Conservation (phyloP, 2,113 vertebrate species). For the Physeter macrocephalus region DNA sequence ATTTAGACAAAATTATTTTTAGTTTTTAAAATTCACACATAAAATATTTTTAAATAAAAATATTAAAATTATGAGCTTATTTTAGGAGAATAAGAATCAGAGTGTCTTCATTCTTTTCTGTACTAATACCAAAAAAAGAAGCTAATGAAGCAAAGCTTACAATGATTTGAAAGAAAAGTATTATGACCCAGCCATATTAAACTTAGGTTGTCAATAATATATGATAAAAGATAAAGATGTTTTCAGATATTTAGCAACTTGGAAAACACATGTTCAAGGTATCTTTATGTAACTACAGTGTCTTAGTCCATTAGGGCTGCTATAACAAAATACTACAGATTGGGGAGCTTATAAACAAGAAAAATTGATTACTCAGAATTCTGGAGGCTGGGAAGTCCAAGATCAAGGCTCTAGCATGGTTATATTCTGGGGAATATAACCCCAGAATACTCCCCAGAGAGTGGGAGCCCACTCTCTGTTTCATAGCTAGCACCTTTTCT, state of each 20-base stretch:
- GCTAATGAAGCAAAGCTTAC: not conserved
- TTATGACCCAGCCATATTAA: not conserved
- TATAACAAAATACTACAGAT: not conserved
- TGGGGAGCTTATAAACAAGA: not conserved
- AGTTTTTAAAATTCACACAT: not conserved
- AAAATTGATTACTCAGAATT: not conserved
- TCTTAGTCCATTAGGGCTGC: not conserved
- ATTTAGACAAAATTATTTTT: not conserved
- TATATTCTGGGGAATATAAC: not conserved
- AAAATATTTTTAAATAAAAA: not conserved
- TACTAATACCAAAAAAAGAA: not conserved
- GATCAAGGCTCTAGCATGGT: not conserved
- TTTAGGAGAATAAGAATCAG: not conserved
- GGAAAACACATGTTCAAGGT: not conserved
- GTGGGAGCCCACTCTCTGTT: not conserved
- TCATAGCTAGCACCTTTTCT: not conserved
- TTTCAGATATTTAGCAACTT: not conserved
- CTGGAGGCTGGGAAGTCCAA: not conserved
- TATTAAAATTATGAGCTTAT: not conserved
- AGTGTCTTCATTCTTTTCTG: not conserved
- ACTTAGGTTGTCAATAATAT: not conserved
- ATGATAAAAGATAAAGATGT: not conserved
- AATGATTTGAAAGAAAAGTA: not conserved
- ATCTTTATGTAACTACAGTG: not conserved
- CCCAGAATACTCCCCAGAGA: too few relatives aligned